Base-by-base conservation (phyloP, 1,140 invertebrate genomes). In the Pygmarrhopalites habei region DNA sequence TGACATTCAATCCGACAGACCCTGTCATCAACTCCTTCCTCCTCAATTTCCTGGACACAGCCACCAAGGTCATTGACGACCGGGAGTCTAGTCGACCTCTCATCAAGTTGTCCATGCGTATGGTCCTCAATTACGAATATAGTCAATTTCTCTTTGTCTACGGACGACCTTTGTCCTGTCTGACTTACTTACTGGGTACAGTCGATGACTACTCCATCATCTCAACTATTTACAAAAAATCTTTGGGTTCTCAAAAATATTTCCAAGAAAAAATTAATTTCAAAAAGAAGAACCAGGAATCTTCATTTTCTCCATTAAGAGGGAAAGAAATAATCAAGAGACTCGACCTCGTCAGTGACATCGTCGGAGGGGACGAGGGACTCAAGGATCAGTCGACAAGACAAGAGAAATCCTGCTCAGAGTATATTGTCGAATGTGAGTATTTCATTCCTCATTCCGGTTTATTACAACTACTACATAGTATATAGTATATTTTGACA, bases 391-490 rank as follows among this genome's bases (percentile, higher is more conserved):
- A 52, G 5, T n/a, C 49, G n/a, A n/a, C n/a, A n/a, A n/a, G n/a
- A n/a, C 25, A 52, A 10, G 10, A 52, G 7, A 3, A 28, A 5
- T 25, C 3, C 14, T 52, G 49, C 28, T 25, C 49, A 2, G 28
- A 29, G 12, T 52, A 28, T 10, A 28, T 52, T 52, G 23, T 52
- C 5, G 49, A 52, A 52, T 49, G 46, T 49, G 7, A 49, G 46
- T 49, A 7, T 49, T 14, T n/a, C n/a, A n/a, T n/a, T n/a, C n/a
- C n/a, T n/a, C n/a, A n/a, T n/a, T n/a, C n/a, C n/a, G n/a, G n/a
- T n/a, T n/a, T n/a, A n/a, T n/a, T n/a, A n/a, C n/a, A n/a, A n/a
- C n/a, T n/a, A n/a, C n/a, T n/a, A n/a, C n/a, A n/a, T n/a, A n/a
- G n/a, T n/a, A n/a, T n/a, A n/a, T n/a, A n/a, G n/a, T n/a, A n/a